Conservation (phyloP, 2,888 invertebrate species). For the Heliothis peltigera region DNA sequence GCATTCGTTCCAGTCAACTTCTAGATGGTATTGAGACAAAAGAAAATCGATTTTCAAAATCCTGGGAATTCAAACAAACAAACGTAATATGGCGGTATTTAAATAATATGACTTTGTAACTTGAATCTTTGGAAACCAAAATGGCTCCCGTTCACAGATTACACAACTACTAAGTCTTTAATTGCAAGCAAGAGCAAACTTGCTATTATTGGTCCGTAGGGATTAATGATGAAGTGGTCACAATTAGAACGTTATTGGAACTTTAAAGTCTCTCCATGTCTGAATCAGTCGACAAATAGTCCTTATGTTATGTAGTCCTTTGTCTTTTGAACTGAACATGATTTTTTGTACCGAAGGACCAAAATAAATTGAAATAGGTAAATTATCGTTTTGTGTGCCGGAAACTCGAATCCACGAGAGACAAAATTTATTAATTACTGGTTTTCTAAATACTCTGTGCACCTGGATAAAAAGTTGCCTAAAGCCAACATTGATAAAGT, state of each 20-base stretch:
- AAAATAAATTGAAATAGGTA: not conserved
- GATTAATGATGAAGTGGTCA: slow-evolving; percentile 9
- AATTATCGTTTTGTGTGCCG: too few relatives aligned
- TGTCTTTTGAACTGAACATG: too few relatives aligned
- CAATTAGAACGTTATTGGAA: not conserved
- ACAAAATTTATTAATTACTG: too few relatives aligned
- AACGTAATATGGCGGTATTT: not conserved
- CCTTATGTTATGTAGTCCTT: too few relatives aligned
- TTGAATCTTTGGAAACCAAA: not conserved
- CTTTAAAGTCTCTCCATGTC: not conserved
- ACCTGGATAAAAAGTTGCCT: too few relatives aligned
- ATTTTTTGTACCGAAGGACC: not conserved
- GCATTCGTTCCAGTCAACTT: too few relatives aligned
- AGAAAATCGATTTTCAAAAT: not conserved
- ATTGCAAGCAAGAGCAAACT: slow-evolving; percentile 11
- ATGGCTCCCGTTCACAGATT: slow-evolving; percentile 7
- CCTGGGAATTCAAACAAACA: not conserved
- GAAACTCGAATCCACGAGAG: too few relatives aligned
- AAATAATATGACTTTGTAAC: not conserved
- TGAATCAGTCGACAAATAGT: not conserved
- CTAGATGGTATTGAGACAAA: not conserved
- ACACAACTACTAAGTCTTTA: slow-evolving; percentile 13
- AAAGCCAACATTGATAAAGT: too few relatives aligned
- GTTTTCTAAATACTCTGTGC: too few relatives aligned
- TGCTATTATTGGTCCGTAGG: slow-evolving; percentile 1